Evolutionary conservation across 2,113 vertebrate genomes (phyloP), one percentile per base, ranked within the genome.

Genomic region (Merops nubicus): DNA sequence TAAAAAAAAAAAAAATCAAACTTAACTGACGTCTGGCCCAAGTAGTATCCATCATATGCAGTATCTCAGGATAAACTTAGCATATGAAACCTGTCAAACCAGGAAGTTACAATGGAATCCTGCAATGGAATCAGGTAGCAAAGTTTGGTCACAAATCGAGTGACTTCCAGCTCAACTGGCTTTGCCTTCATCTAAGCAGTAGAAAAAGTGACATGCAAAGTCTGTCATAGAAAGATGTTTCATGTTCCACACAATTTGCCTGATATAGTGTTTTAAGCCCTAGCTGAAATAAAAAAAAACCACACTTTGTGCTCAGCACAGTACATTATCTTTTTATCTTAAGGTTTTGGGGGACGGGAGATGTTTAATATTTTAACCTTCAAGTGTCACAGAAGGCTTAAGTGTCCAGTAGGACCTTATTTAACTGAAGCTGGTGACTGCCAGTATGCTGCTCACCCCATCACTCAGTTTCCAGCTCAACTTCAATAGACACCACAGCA

Each of bases 401-500:
- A 53, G 18, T 12, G 18, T 21, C 34, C 62, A 18, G 6, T 9
- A 45, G 29, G 23, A 20, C 7, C 8, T 45, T 12, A 40, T 15
- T 28, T 43, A 60, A 11, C 23, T 26, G 16, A 77, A 53, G n/a
- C 15, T 20, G 2, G 17, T 9, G 19, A 20, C 8, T 45, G 6
- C 15, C 38, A 36, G n/a, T 8, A 53, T 18, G 15, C 9, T 57
- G 11, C 11, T 56, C 11, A 42, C 14, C 8, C n/a, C 22, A 17
- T 31, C 33, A 43, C 22, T 34, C 50, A 12, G 9, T 19, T 68
- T 74, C 42, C 17, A 54, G 4, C 11, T 8, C 4, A 82, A 54
- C 25, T 42, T 53, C 33, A 62, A 8, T 0, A 54, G 29, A 31
- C 20, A 40, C 36, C 83, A 21, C 0, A 0, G 15, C 18, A 34